Evolutionary conservation across 2,113 vertebrate species (phyloP).

Genomic region (Pipra filicauda): DNA sequence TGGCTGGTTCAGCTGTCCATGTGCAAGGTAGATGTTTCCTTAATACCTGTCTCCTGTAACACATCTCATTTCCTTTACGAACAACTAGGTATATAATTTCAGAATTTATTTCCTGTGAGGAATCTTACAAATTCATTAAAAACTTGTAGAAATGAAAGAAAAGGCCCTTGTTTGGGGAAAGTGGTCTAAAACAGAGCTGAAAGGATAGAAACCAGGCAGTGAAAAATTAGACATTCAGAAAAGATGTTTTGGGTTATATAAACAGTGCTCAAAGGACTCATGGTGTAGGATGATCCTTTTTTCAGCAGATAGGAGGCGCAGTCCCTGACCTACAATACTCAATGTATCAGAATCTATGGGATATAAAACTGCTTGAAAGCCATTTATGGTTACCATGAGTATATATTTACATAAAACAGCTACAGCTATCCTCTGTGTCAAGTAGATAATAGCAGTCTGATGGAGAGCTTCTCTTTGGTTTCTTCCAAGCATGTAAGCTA

Average conservation of each 20-base stretch:
- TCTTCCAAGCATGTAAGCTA: background rate
- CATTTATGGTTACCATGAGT: background rate
- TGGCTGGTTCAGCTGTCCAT: background rate
- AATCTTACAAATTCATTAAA: background rate
- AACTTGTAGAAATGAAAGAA: background rate
- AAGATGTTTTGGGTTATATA: background rate
- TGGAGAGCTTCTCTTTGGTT: background rate
- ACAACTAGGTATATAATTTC: background rate
- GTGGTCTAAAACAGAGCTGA: background rate
- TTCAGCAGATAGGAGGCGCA: background rate
- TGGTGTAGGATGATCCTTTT: background rate
- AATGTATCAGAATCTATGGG: background rate
- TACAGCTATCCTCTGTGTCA: background rate
- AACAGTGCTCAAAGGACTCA: background rate
- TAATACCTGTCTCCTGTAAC: background rate
- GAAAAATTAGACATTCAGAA: background rate
- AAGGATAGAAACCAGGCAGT: background rate
- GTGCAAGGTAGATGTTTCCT: background rate
- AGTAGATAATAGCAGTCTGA: background rate
- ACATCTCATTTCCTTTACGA: background rate
- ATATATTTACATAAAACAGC: background rate
- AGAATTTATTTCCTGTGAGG: background rate
- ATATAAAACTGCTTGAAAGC: background rate
- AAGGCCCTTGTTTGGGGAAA: background rate
- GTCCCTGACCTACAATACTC: background rate